Conservation (phyloP, 1,140 invertebrate species). For the Heliconius himera region DNA sequence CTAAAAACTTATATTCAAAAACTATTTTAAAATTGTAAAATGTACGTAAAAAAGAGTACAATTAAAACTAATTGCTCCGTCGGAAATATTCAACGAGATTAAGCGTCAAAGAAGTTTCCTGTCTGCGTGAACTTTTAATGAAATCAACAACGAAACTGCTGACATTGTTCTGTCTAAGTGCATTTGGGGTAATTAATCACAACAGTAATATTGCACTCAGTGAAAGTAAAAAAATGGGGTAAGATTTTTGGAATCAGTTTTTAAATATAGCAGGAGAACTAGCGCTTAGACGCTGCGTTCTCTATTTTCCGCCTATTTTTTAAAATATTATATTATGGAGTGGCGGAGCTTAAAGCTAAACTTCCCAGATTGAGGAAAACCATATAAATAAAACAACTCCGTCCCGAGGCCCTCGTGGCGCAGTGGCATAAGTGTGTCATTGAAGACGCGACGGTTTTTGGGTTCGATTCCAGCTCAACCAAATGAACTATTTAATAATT, state of each 20-base stretch:
- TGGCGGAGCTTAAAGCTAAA: no score
- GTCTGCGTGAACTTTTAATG: slow-evolving; percentile 10
- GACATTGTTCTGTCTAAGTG: background rate
- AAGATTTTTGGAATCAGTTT: no score
- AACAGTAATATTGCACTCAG: background rate
- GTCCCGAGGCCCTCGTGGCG: background rate
- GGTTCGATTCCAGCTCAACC: no score
- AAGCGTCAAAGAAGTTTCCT: slow-evolving; percentile 6
- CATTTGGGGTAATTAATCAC: background rate
- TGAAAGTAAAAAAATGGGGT: background rate
- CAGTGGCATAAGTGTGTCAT: no score
- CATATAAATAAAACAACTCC: background rate
- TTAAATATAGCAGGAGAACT: no score
- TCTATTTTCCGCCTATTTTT: no score
- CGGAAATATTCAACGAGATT: slow-evolving; percentile 8
- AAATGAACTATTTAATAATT: no score
- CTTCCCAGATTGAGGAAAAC: no score
- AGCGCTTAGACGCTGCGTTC: no score
- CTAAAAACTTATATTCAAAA: background rate
- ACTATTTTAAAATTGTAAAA: background rate
- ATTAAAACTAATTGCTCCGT: slow-evolving; percentile 5
- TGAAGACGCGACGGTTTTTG: no score
- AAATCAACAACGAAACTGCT: background rate
- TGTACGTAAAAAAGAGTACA: slow-evolving; percentile 1
- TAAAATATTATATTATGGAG: no score